Evolutionary conservation across 2,797 vertebrate species (phyloP).

Genomic region (Lutjanus campechanus): DNA sequence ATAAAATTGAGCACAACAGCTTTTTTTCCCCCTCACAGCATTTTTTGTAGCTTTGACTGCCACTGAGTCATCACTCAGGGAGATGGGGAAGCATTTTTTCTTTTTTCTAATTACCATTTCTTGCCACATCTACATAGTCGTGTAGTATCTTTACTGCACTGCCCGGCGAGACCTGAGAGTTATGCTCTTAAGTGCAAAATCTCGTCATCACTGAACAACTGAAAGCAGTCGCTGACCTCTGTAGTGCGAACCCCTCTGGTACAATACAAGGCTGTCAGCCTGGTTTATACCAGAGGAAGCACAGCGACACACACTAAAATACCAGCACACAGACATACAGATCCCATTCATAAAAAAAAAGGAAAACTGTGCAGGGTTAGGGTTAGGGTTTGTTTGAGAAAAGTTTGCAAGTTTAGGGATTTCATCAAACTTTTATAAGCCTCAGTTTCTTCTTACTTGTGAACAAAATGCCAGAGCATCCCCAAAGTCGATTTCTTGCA

Average conservation of each 20-base stretch:
- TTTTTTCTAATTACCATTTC: constrained; percentile 62
- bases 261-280: constrained; percentile 51
- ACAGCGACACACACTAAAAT: constrained; percentile 24
- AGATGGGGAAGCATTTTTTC: constrained; percentile 35
- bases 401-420: not conserved
- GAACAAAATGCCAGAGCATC: not conserved
- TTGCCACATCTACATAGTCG: constrained; percentile 47
- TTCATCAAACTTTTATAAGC: not conserved
- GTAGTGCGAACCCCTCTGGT: constrained; percentile 52
- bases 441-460: not conserved
- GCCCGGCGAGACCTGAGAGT: constrained; percentile 53
- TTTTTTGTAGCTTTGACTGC: constrained; percentile 24
- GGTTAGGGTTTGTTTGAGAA: too few relatives aligned
- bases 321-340: not conserved
- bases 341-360: constrained; percentile 10
- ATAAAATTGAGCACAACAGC: not conserved
- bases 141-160: constrained; percentile 40
- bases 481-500: constrained; percentile 3
- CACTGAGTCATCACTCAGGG: constrained; percentile 52
- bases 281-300: constrained; percentile 44
- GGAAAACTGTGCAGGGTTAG: not conserved
- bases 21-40: not conserved
- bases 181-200: constrained; percentile 69
- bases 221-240: constrained; percentile 61
- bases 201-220: constrained; percentile 58